These are phyloP conservation scores for Laticauda laticaudata DNA, from an alignment of 2,113 vertebrate species.

Conservation along the genomic window DNA sequence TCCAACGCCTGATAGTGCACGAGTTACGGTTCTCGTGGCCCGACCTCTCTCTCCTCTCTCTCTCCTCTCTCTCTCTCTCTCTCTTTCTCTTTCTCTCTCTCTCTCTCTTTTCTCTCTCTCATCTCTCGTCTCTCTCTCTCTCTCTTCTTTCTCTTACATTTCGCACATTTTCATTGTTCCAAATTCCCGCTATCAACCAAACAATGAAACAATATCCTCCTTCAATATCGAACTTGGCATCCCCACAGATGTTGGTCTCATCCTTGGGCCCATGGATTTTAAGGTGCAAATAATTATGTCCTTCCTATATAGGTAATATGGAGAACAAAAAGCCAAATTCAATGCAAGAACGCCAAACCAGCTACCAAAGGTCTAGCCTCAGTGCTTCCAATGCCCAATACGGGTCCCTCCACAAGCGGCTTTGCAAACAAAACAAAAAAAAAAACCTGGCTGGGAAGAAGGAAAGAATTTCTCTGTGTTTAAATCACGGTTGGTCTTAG, in stretches of 20 bases:
- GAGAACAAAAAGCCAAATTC: not conserved
- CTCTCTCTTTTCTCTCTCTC: too few relatives aligned
- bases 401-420: not conserved
- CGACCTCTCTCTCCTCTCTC: too few relatives aligned
- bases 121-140: too few relatives aligned
- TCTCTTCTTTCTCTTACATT: too few relatives aligned
- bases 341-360: not conserved
- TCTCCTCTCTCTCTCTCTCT: too few relatives aligned
- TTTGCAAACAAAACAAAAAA: not conserved
- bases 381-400: not conserved
- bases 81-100: too few relatives aligned
- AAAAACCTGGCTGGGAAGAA: too few relatives aligned
- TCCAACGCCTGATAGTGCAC: too few relatives aligned
- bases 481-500: too few relatives aligned
- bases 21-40: too few relatives aligned
- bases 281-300: not conserved
- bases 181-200: not conserved
- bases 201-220: too few relatives aligned
- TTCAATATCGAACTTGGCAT: not conserved
- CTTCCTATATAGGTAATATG: not conserved
- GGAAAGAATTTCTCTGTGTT: not conserved
- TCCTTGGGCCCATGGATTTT: not conserved
- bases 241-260: not conserved
- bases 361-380: not conserved
- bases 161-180: not conserved